Evolutionary conservation across 2,888 invertebrate genomes (phyloP), one percentile per base, ranked within the genome.

Genomic region (Hydropsyche betteni): DNA sequence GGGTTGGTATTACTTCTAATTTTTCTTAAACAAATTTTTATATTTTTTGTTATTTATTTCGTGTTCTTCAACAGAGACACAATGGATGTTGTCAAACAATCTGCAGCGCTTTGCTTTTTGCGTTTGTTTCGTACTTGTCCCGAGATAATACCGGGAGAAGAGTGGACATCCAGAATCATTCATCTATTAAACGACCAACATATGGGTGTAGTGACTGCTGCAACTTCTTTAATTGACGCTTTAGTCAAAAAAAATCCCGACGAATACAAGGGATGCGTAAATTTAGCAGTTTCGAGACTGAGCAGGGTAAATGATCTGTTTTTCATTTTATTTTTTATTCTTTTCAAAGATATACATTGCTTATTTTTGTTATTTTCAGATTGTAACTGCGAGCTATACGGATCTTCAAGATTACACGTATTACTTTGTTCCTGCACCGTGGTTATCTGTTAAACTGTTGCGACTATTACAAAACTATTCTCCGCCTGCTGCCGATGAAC

Each of bases 371-470:
- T 75, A 75, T 86, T 44, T 87, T 74, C 84, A 94, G 92, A 99
- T 99, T 88, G 98, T 99, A 6, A 99, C 99, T 74, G 96, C 99
- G 69, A 98, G 98, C 83, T 99, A 99, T 83, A 99, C 98, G 80
- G 99, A 99, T 87, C 90, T 99, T 80, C 99, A 99, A 88, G 99
- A 99, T 87, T 99, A 99, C 84, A 99, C 99, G 4, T 99, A 99
- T 86, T 99, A 99, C 85, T 99, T 99, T 89, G 99, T 99, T 79
- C 99, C 99, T 80, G 99, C 99, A n/a, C 99, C 99, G 14, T 99
- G 99, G 99, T 90, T 99, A 51, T 99, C 98, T 76, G 98, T 99
- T 16, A 99, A 99, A 86, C 88, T 99, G 76, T 88, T 99, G 79
- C 91, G 99, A 81, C 89, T 99, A 78, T 88, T 99, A 80, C 99